These are phyloP conservation scores for Phytoseiulus persimilis DNA, from an alignment of 2,888 invertebrate species.

Conservation along the genomic window DNA sequence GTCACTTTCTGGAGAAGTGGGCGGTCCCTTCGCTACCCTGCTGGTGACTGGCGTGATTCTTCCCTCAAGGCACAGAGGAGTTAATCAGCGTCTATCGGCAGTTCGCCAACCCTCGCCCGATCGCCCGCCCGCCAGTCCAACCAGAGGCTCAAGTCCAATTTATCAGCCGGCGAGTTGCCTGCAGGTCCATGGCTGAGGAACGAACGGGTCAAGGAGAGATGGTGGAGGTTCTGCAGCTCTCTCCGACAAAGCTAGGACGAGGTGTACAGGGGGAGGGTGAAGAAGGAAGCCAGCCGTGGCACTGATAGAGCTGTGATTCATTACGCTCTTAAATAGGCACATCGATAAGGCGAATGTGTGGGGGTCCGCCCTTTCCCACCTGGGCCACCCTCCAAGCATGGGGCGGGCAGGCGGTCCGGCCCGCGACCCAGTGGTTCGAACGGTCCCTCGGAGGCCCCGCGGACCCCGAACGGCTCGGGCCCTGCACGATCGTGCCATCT, in stretches of 20 bases:
- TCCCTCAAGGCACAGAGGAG: conserved; percentile 11
- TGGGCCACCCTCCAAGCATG: background rate
- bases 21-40: background rate
- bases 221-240: background rate
- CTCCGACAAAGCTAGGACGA: background rate
- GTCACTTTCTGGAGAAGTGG: background rate
- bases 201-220: background rate
- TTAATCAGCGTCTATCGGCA: conserved; percentile 35
- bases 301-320: conserved; percentile 39
- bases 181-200: background rate
- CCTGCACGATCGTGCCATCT: conserved; percentile 15
- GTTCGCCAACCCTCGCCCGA: background rate
- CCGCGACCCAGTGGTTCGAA: background rate
- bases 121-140: background rate
- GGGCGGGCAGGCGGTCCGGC: no score
- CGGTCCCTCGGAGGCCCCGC: background rate
- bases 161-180: background rate
- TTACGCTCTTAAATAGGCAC: conserved; percentile 38
- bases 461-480: background rate
- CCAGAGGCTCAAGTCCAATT: background rate
- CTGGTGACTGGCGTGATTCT: background rate
- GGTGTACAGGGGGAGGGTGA: background rate
- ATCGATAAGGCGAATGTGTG: conserved; percentile 21
- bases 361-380: background rate
- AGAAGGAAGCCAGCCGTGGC: background rate